These are phyloP conservation scores for Penelope pileata DNA, from an alignment of 2,113 vertebrate genomes.

Conservation along the genomic window DNA sequence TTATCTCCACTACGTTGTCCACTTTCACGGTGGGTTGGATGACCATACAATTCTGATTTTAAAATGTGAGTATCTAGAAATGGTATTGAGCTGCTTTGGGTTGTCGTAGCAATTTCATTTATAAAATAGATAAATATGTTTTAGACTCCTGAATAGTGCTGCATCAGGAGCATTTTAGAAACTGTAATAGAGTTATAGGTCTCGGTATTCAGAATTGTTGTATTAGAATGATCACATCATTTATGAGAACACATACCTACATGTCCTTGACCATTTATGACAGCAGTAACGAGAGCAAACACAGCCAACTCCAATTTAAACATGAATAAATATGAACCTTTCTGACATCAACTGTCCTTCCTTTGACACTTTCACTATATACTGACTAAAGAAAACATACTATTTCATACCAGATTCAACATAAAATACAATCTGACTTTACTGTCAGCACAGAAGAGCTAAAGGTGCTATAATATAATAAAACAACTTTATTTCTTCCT, in stretches of 20 bases:
- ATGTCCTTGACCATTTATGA: conserved; percentile 65
- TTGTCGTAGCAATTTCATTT: conserved; percentile 46
- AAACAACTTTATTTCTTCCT: background rate
- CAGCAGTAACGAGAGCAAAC: conserved; percentile 53
- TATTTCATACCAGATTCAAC: background rate
- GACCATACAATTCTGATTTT: conserved; percentile 18
- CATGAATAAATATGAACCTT: conserved; percentile 56
- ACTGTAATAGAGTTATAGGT: conserved; percentile 17
- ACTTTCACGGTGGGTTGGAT: background rate
- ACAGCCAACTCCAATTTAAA: conserved; percentile 57
- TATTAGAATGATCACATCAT: conserved; percentile 50
- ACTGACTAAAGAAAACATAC: conserved; percentile 1
- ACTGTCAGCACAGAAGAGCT: background rate
- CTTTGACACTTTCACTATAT: conserved; percentile 46
- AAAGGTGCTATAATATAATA: conserved; percentile 33
- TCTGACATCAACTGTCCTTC: conserved; percentile 55
- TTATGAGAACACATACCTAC: conserved; percentile 51
- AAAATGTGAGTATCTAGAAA: background rate
- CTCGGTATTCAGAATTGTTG: background rate
- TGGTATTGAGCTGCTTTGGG: conserved; percentile 8
- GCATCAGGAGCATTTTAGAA: background rate
- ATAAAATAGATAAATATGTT: conserved; percentile 10
- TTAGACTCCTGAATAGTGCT: background rate
- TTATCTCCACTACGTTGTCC: background rate
- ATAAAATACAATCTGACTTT: background rate